Evolutionary conservation across 2,797 vertebrate genomes (phyloP).

Genomic region (Pipistrellus kuhlii): DNA sequence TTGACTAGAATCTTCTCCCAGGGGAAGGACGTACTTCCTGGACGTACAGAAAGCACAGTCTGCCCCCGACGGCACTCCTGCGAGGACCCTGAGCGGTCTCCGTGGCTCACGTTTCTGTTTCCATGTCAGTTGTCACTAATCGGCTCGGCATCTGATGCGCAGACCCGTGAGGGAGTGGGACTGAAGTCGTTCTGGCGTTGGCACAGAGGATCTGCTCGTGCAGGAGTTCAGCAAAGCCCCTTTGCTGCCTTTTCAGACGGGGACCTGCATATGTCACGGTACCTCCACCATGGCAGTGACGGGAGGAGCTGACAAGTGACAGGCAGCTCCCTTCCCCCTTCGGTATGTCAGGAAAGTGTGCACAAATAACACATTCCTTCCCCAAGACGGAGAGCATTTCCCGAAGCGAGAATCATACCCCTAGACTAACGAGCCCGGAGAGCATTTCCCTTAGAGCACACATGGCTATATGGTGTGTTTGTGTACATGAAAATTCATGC

Average conservation of each 20-base stretch:
- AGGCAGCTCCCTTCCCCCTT: conserved; percentile 80
- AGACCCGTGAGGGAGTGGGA: conserved; percentile 81
- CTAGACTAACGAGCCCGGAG: too few relatives aligned
- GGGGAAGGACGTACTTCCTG: conserved; percentile 79
- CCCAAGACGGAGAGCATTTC: too few relatives aligned
- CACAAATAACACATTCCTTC: too few relatives aligned
- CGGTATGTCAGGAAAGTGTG: conserved; percentile 87
- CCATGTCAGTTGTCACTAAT: conserved; percentile 89
- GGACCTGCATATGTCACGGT: conserved; percentile 86
- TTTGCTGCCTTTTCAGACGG: conserved; percentile 86
- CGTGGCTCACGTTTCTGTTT: conserved; percentile 86
- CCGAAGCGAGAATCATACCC: too few relatives aligned
- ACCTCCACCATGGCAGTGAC: conserved; percentile 85
- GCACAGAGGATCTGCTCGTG: conserved; percentile 85
- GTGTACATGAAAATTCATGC: conserved; percentile 84
- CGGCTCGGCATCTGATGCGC: conserved; percentile 87
- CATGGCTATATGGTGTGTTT: conserved; percentile 83
- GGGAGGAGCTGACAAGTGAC: conserved; percentile 88
- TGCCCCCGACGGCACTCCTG: conserved; percentile 76
- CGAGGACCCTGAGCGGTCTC: conserved; percentile 82
- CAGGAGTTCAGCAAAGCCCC: conserved; percentile 87
- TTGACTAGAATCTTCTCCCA: conserved; percentile 44
- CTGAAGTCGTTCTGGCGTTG: conserved; percentile 85
- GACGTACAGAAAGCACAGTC: conserved; percentile 71
- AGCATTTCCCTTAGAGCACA: conserved; percentile 85